phyloP scores from a whole-genome alignment of 2,797 vertebrate species.

The Melanogrammus aeglefinus region DNA sequence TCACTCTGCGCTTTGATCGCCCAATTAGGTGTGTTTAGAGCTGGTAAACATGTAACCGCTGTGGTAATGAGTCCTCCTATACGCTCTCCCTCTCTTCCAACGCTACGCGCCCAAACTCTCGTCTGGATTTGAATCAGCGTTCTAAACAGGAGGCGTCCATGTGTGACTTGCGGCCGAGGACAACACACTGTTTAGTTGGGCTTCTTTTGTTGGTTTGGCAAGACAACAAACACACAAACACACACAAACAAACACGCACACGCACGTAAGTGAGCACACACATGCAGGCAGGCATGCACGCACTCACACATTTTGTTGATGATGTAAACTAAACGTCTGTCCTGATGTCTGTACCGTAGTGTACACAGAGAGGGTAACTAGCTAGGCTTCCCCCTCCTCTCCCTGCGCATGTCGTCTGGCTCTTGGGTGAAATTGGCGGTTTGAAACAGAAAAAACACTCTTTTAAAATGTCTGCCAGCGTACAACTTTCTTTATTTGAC shows the following conservation, averaged over 20 bases:
- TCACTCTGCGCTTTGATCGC: slow-evolving; percentile 56
- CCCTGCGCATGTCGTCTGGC: not conserved
- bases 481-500: not conserved
- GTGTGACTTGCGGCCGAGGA: not conserved
- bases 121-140: not conserved
- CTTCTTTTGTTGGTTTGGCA: not conserved
- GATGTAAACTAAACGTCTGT: not conserved
- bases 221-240: not conserved
- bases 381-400: not conserved
- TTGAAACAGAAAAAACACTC: not conserved
- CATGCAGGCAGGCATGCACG: not conserved
- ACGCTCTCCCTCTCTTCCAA: slow-evolving; percentile 20
- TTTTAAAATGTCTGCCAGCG: not conserved
- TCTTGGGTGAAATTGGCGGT: not conserved
- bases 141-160: not conserved
- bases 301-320: not conserved
- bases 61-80: slow-evolving; percentile 67
- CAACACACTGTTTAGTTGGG: not conserved
- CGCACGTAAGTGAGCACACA: not conserved
- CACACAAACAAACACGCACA: not conserved
- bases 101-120: slow-evolving; percentile 1
- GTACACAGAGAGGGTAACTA: not conserved
- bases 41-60: slow-evolving; percentile 71
- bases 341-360: not conserved
- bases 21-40: slow-evolving; percentile 74